These are phyloP conservation scores for Rhegmatorhina hoffmannsi DNA, from an alignment of 2,113 vertebrate species.

Conservation along the genomic window DNA sequence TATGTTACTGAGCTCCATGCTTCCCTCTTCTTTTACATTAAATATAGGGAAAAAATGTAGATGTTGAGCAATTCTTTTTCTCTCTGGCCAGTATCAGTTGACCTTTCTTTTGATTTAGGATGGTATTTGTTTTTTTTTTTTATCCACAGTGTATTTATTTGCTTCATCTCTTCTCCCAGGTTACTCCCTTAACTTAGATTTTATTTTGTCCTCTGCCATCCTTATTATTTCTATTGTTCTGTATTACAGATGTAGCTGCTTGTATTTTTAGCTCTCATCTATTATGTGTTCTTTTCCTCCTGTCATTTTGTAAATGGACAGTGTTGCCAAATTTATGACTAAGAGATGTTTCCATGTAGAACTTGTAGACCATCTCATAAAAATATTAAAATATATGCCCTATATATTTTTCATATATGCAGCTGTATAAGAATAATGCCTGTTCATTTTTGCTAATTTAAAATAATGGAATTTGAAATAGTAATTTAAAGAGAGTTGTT, in stretches of 20 bases:
- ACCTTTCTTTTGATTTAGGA: conserved; percentile 38
- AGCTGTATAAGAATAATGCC: background rate
- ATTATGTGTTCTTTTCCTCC: background rate
- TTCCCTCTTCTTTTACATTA: conserved; percentile 46
- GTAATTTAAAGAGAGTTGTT: conserved; percentile 32
- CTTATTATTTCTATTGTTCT: conserved; percentile 9
- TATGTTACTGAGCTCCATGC: conserved; percentile 53
- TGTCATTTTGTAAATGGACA: conserved; percentile 3
- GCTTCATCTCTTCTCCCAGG: conserved; percentile 8
- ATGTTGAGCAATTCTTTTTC: background rate
- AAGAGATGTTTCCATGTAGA: conserved; percentile 34
- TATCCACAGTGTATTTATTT: conserved; percentile 29
- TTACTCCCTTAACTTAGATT: background rate
- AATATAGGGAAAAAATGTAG: conserved; percentile 44
- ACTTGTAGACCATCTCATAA: background rate
- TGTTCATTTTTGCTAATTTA: conserved; percentile 2
- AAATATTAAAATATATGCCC: background rate
- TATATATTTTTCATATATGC: background rate
- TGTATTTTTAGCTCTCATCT: conserved; percentile 29
- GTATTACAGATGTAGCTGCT: conserved; percentile 19
- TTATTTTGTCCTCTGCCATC: background rate
- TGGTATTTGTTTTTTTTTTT: conserved; percentile 50
- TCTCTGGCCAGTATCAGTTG: conserved; percentile 3
- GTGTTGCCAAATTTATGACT: background rate
- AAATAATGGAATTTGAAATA: conserved; percentile 10